These are phyloP conservation scores for Mus spretus DNA, from an alignment of 2,797 vertebrate genomes.

Conservation along the genomic window DNA sequence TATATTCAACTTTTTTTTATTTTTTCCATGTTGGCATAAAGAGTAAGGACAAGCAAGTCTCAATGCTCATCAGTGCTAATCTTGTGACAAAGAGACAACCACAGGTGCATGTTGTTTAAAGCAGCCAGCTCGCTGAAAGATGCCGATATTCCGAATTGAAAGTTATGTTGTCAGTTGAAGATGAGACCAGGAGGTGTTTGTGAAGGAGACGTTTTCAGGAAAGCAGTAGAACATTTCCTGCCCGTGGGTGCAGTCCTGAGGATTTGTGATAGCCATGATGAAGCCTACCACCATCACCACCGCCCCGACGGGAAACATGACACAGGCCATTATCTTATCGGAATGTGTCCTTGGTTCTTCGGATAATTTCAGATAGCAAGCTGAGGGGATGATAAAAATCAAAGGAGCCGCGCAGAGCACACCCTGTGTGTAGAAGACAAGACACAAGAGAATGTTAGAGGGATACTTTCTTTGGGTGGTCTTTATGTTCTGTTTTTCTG, in stretches of 20 bases:
- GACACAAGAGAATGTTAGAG: conserved; percentile 69
- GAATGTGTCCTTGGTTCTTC: conserved; percentile 91
- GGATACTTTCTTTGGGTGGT: background rate
- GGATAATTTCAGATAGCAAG: conserved; percentile 95
- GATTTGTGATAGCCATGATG: conserved; percentile 91
- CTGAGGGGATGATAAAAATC: conserved; percentile 97
- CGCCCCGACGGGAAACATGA: conserved; percentile 91
- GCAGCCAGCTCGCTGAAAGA: conserved; percentile 21
- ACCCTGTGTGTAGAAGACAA: conserved; percentile 91
- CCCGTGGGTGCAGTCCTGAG: conserved; percentile 95
- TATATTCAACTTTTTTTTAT: conserved; percentile 42
- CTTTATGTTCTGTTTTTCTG: background rate
- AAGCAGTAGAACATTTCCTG: conserved; percentile 96
- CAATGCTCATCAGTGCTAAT: conserved; percentile 18
- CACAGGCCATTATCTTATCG: conserved; percentile 91
- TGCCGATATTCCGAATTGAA: conserved; percentile 33
- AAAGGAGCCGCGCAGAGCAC: conserved; percentile 95
- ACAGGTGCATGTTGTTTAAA: conserved; percentile 18
- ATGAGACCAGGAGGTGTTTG: conserved; percentile 86
- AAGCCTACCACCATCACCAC: conserved; percentile 94
- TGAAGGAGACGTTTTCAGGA: conserved; percentile 89
- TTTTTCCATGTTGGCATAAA: conserved; percentile 47
- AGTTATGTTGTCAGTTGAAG: conserved; percentile 62
- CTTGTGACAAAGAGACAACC: conserved; percentile 66
- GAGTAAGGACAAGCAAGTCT: conserved; percentile 56